These are phyloP conservation scores for Metridium senile DNA, from an alignment of 92 coral and sea anemone species.

Conservation along the genomic window DNA sequence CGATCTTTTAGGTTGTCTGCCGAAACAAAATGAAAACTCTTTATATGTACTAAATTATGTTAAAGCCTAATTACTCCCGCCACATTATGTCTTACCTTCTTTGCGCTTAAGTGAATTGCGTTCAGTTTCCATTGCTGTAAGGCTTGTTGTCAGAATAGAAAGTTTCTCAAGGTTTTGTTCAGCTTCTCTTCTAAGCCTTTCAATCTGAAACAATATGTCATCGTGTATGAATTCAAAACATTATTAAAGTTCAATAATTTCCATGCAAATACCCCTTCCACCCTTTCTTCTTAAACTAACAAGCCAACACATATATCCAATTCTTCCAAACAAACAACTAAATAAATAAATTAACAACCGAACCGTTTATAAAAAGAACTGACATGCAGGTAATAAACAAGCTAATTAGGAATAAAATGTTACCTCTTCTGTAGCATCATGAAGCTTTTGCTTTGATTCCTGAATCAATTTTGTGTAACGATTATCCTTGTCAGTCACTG, in stretches of 20 bases:
- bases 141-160: conserved; percentile 59
- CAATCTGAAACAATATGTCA: conserved; percentile 71
- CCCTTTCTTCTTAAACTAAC: too few relatives aligned
- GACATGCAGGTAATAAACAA: too few relatives aligned
- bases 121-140: conserved; percentile 68
- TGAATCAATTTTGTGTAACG: conserved; percentile 50
- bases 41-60: too few relatives aligned
- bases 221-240: too few relatives aligned
- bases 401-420: too few relatives aligned
- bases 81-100: conserved; percentile 60
- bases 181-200: conserved; percentile 56
- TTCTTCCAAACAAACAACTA: too few relatives aligned
- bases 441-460: conserved; percentile 69
- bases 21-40: neutral
- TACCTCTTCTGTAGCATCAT: conserved; percentile 76
- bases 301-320: too few relatives aligned
- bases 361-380: too few relatives aligned
- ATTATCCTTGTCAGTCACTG: conserved; percentile 75
- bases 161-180: conserved; percentile 67
- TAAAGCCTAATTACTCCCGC: too few relatives aligned
- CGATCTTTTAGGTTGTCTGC: conserved; percentile 71
- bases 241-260: too few relatives aligned
- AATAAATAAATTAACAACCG: too few relatives aligned
- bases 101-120: conserved; percentile 65
- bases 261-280: too few relatives aligned